These are phyloP conservation scores for Hipposideros armiger DNA, from an alignment of 2,113 vertebrate species.

Conservation along the genomic window DNA sequence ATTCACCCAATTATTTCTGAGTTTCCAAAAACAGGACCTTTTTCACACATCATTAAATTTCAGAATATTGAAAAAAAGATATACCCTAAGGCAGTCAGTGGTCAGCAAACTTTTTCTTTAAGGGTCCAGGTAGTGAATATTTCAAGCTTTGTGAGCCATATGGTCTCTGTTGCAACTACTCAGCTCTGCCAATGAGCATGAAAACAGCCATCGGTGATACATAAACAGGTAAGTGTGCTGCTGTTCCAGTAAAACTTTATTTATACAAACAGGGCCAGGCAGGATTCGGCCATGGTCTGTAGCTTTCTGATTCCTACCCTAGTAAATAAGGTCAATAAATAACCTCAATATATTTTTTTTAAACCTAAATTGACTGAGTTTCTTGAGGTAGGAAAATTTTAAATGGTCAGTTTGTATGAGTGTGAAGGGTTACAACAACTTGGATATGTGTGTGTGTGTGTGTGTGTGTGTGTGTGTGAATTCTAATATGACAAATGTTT, in stretches of 20 bases:
- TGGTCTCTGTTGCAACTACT: neutral
- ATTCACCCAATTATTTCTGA: neutral
- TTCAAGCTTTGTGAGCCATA: neutral
- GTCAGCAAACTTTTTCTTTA: neutral
- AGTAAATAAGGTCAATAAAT: neutral
- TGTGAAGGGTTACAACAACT: neutral
- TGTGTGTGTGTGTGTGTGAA: neutral
- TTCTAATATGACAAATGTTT: neutral
- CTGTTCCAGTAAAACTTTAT: neutral
- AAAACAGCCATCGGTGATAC: neutral
- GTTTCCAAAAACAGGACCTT: neutral
- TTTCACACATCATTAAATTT: conserved; percentile 29
- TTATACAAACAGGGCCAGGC: neutral
- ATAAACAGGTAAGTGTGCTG: neutral
- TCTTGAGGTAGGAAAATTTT: neutral
- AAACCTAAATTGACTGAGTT: neutral
- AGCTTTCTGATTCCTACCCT: neutral
- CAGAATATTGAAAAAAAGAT: neutral
- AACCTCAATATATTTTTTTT: neutral
- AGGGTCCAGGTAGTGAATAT: neutral
- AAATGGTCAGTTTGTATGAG: neutral
- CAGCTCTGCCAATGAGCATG: neutral
- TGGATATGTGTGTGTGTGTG: neutral
- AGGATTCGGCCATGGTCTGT: neutral
- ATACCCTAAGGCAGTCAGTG: neutral